Percentiles rank a stretch among this genome's conserved stretches.
These are phyloP conservation scores for Lepus oiostolus DNA, from an alignment of 2,797 vertebrate genomes.

Conservation along the genomic window DNA sequence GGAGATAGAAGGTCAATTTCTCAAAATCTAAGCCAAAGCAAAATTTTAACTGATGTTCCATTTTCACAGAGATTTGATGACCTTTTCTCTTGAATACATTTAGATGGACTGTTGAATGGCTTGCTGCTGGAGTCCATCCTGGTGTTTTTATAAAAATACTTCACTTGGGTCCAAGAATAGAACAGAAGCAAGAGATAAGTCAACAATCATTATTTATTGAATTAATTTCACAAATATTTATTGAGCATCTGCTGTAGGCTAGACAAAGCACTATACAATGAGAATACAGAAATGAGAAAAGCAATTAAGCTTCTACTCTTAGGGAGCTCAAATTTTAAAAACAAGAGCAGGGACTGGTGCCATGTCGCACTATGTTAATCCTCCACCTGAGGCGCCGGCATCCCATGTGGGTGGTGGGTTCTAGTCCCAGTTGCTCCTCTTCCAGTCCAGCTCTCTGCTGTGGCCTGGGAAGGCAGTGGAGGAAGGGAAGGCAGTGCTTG, in stretches of 20 bases:
- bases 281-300: constrained; percentile 5
- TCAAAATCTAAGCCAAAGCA: constrained; percentile 43
- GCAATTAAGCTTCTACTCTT: rapidly evolving
- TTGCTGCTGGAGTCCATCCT: neutral
- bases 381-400: too few species aligned
- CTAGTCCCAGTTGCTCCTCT: too few species aligned
- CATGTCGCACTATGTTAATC: too few species aligned
- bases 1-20: neutral
- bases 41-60: neutral
- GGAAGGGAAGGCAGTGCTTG: too few species aligned
- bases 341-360: too few species aligned
- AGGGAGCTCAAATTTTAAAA: constrained; percentile 10
- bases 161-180: neutral
- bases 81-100: neutral
- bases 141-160: constrained; percentile 26
- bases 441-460: too few species aligned
- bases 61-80: neutral
- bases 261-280: neutral
- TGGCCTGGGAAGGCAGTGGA: too few species aligned
- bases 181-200: neutral
- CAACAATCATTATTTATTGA: neutral
- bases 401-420: too few species aligned
- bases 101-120: neutral
- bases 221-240: constrained; percentile 15
- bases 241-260: neutral